A percentile compares a stretch with the other conserved stretches of the same genome.
These are phyloP conservation scores for Tipula confusa DNA, from an alignment of 2,888 invertebrate species.

Conservation along the genomic window DNA sequence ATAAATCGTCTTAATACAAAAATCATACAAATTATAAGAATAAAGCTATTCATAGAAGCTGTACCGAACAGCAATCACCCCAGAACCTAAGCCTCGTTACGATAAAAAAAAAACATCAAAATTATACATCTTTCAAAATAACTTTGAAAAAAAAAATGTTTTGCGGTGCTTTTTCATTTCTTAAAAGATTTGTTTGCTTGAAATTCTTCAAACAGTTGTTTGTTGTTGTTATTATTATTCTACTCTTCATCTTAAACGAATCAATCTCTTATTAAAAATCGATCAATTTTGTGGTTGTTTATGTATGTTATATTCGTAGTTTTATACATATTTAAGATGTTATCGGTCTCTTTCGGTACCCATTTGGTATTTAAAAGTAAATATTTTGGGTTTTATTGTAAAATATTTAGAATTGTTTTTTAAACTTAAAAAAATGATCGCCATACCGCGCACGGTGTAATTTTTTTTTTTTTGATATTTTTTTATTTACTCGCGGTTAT, in stretches of 20 bases:
- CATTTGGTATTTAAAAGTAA: slow-evolving; percentile 15
- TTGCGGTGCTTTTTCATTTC: slow-evolving; percentile 6
- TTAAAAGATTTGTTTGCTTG: background rate
- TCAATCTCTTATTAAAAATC: slow-evolving; percentile 25
- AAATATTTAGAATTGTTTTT: slow-evolving; percentile 8
- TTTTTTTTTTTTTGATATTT: background rate
- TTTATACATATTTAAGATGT: background rate
- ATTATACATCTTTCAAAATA: background rate
- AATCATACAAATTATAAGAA: too few species aligned
- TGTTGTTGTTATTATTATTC: background rate
- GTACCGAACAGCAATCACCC: background rate
- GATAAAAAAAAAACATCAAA: background rate
- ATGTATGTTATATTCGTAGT: too few species aligned
- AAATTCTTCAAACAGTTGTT: background rate
- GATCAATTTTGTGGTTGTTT: slow-evolving; percentile 9
- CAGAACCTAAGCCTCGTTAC: background rate
- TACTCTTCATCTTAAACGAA: background rate
- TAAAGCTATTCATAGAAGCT: too few species aligned
- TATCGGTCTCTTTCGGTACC: background rate
- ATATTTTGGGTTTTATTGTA: slow-evolving; percentile 25
- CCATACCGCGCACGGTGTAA: background rate
- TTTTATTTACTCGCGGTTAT: background rate
- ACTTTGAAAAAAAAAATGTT: background rate
- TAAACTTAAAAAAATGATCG: background rate
- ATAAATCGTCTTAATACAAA: too few species aligned